phyloP scores from a whole-genome alignment of 2,888 invertebrate genomes.

The Caprella mutica region DNA sequence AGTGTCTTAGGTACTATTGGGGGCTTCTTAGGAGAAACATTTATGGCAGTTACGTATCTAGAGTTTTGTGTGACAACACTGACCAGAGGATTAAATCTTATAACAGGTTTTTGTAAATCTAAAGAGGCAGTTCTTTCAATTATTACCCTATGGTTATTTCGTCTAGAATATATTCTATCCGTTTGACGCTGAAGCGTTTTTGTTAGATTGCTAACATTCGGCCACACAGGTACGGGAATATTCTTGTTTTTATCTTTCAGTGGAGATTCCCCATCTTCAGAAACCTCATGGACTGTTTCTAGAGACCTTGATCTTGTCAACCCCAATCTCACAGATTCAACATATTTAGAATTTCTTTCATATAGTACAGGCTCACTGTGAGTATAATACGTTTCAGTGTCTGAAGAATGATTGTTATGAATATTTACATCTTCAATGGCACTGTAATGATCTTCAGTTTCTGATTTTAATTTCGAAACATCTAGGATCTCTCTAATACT shows the following conservation, averaged over 20 bases:
- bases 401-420: not conserved
- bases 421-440: not conserved
- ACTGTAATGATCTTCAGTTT: not conserved
- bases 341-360: conserved; percentile 15
- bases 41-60: conserved; percentile 12
- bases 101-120: not conserved
- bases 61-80: conserved; percentile 14
- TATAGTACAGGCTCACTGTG: conserved; percentile 8
- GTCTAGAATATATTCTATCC: not conserved
- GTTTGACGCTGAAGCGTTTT: not conserved
- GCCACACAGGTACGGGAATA: conserved; percentile 20
- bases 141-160: not conserved
- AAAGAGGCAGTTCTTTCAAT: not conserved
- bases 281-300: not conserved
- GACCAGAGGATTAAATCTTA: conserved; percentile 14
- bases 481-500: not conserved
- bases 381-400: not conserved
- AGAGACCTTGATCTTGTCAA: not conserved
- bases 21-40: conserved; percentile 6
- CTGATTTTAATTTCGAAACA: not conserved
- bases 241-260: not conserved
- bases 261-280: not conserved
- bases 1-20: not conserved
- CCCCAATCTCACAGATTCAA: conserved; percentile 14
- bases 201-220: conserved; percentile 3